Base-by-base conservation (phyloP, 2,888 invertebrate species). In the Camptogramma bilineatum region DNA sequence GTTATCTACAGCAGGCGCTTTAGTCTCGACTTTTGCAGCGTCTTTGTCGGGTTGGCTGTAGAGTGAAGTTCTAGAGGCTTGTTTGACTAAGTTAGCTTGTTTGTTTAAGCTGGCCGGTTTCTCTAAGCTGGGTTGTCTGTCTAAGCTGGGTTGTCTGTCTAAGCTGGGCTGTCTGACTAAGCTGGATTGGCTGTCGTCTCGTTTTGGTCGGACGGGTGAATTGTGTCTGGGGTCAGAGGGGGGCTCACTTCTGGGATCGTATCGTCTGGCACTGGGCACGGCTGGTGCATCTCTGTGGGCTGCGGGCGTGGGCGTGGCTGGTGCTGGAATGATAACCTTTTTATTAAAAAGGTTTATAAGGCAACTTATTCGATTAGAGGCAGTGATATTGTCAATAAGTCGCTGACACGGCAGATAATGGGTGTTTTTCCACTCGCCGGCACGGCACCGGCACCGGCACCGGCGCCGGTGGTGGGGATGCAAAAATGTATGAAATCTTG, bases 261-360 rank as follows among this genome's bases (percentile, higher is more conserved):
- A 21, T 39, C 55, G 64, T 64, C 64, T 73, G 81, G 73, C 60
- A 79, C 73, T 69, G 88, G 91, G 52, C 71, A 85, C 70, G 86
- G 84, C 52, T 81, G 85, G 78, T 80, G 83, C 73, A 84, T 81
- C 80, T 88, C 90, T 72, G 83, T 83, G 72, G 84, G 90, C 61
- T 78, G 84, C 44, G 84, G 91, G 66, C 73, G 83, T 56, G 90
- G 86, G 86, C 92, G 93, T 69, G 93, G 93, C 66, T 81, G 84
- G 92, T 93, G 93, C 93, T 93, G 84, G 19, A 86, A 54, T 42
- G 5, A 18, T 13, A 34, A 51, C 31, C 34, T 19, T 39, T 24
- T 13, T 52, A 19, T 16, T 39, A 39, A 31, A 2, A 4, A 19
- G n/a, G n/a, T n/a, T n/a, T n/a, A n/a, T n/a, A n/a, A n/a, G n/a